A percentile compares a stretch with the other conserved stretches of the same genome.
phyloP scores from a whole-genome alignment of 1,140 invertebrate species.

The Lepidurus arcticus region DNA sequence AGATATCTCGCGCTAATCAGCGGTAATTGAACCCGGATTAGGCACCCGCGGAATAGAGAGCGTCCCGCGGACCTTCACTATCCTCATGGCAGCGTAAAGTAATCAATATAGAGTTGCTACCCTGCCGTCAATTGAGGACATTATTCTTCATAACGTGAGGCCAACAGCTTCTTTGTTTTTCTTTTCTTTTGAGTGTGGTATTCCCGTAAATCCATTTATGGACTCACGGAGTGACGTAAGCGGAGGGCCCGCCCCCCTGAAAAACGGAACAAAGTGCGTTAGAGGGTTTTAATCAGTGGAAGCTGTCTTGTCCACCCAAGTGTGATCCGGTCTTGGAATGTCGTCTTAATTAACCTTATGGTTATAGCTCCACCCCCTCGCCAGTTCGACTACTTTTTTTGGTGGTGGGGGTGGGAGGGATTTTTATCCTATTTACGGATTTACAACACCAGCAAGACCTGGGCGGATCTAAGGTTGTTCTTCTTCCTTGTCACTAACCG shows the following conservation, averaged over 20 bases:
- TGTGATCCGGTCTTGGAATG: conserved; percentile 2
- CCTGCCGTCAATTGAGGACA: too few relatives aligned
- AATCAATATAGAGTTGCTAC: too few relatives aligned
- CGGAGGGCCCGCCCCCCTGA: neutral
- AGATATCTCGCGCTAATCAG: too few relatives aligned
- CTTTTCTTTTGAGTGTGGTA: neutral
- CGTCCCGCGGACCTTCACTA: too few relatives aligned
- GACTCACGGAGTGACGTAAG: neutral
- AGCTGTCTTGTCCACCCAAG: neutral
- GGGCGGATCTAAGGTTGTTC: conserved; percentile 7
- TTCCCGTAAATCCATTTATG: neutral
- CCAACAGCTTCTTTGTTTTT: neutral
- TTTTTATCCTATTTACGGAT: conserved; percentile 15
- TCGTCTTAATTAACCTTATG: conserved; percentile 15
- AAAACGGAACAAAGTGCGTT: neutral
- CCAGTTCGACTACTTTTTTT: neutral
- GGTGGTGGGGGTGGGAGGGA: neutral
- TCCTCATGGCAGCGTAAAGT: too few relatives aligned
- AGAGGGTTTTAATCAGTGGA: neutral
- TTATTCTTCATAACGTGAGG: too few relatives aligned
- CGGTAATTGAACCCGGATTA: too few relatives aligned
- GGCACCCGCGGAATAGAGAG: too few relatives aligned
- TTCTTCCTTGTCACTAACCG: conserved; percentile 17
- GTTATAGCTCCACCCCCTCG: neutral
- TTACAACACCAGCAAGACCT: conserved; percentile 1